These are phyloP conservation scores for Bombus waltoni DNA, from an alignment of 1,140 invertebrate species.

Conservation along the genomic window DNA sequence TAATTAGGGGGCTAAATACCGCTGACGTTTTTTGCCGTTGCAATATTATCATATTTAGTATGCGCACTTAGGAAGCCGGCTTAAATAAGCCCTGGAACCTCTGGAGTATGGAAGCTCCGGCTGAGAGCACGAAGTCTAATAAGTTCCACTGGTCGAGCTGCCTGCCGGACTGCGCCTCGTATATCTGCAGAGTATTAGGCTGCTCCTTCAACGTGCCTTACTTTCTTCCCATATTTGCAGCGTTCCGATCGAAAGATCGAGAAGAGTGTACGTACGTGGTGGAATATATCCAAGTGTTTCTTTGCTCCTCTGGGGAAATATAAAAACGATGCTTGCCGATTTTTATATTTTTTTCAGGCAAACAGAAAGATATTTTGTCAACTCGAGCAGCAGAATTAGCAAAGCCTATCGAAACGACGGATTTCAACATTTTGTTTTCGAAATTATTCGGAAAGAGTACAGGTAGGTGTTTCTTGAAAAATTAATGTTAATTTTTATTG, in stretches of 20 bases:
- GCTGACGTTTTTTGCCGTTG: constrained; percentile 81
- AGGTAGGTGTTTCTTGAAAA: too few species aligned
- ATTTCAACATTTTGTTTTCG: not conserved
- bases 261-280: too few species aligned
- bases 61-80: constrained; percentile 81
- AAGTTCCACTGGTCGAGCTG: constrained; percentile 79
- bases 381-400: not conserved
- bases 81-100: constrained; percentile 81
- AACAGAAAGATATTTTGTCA: not conserved
- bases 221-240: constrained; percentile 16
- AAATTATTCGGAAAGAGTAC: too few species aligned
- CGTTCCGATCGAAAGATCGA: not conserved
- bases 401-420: too few species aligned
- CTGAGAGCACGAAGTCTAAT: constrained; percentile 79
- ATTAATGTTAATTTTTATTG: too few species aligned
- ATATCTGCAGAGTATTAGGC: constrained; percentile 74
- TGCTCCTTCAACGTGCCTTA: constrained; percentile 21
- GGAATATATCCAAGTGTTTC: not conserved
- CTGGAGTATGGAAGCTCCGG: constrained; percentile 71
- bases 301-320: not conserved
- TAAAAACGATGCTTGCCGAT: not conserved
- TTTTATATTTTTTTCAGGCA: not conserved
- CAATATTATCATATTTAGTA: constrained; percentile 84
- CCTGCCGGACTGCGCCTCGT: constrained; percentile 71
- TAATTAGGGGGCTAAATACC: constrained; percentile 83